Evolutionary conservation across 2,113 vertebrate genomes (phyloP), one percentile per base, ranked within the genome.

Genomic region (Gymnogyps californianus): DNA sequence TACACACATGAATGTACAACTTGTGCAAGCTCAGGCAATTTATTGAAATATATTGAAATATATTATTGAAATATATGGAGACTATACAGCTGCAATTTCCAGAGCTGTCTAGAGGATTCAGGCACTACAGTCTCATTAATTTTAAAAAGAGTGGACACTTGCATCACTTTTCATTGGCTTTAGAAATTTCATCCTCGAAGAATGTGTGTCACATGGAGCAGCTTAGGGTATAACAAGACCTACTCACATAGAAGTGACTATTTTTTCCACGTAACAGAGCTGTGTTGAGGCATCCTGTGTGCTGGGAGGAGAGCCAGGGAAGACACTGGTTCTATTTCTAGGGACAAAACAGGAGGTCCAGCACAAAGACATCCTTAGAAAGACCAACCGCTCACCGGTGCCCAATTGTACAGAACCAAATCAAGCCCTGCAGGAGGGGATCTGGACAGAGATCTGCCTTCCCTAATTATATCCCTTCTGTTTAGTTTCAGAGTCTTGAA

Each of bases 361-460:
- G 55, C 26, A 20, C 8, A 20, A 47, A 75, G 40, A 57, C n/a
- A 67, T 32, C n/a, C 31, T 55, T 13, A 42, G 47, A 22, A 92
- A 75, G 52, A 62, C 4, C 62, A 62, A 16, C 8, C 1, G 3
- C 15, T 28, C 26, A 7, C 8, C 1, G 1, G n/a, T 20, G 32
- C 47, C 17, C 40, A 9, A 4, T 4, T 6, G 34, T 6, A 36
- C 12, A 32, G 62, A 42, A 42, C 3, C 38, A 59, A 47, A 52
- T 11, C 44, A 47, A 67, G 10, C 40, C 36, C 40, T 67, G 52
- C 46, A 66, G 65, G 24, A 61, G 19, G 26, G 21, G 34, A 57
- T n/a, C 13, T 18, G 57, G 58, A 55, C 22, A 38, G 62, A 38
- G 29, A 36, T 29, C 34, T 18, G 77, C 44, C 29, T 54, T 47